Evolutionary conservation across 2,888 invertebrate species (phyloP).

Genomic region (Drosophila neutralis): DNA sequence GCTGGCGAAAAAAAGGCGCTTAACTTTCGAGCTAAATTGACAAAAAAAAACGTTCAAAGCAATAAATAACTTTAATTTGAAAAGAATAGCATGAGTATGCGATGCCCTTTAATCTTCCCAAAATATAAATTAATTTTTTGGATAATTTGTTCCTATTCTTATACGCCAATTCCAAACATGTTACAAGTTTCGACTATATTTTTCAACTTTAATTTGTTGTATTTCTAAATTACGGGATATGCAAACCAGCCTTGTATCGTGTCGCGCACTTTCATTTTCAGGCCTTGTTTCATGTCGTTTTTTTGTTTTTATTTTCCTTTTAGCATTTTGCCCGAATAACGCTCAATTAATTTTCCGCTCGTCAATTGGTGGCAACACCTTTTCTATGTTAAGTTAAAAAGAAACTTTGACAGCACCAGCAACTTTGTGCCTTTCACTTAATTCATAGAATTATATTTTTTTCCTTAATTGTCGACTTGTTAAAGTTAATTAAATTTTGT

Average conservation of each 20-base stretch:
- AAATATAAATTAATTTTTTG: not conserved
- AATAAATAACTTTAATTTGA: conserved; percentile 32
- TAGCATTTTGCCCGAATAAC: conserved; percentile 28
- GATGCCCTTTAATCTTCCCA: not conserved
- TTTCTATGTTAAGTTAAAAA: conserved; percentile 62
- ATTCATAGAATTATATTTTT: conserved; percentile 33
- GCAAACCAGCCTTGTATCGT: not conserved
- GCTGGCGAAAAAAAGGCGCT: conserved; percentile 11
- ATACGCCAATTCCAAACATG: not conserved
- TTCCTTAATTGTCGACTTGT: conserved; percentile 10
- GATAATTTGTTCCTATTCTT: not conserved
- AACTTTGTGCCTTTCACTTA: conserved; percentile 50
- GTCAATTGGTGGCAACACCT: conserved; percentile 67
- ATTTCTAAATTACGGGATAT: not conserved
- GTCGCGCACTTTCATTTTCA: not conserved
- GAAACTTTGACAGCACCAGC: conserved; percentile 48
- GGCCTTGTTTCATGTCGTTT: not conserved
- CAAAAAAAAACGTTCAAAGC: conserved; percentile 41
- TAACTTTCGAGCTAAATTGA: conserved; percentile 26
- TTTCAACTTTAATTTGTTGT: not conserved
- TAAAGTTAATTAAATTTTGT: conserved; percentile 56
- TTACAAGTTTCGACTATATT: not conserved
- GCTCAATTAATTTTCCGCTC: conserved; percentile 62
- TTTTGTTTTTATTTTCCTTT: not conserved
- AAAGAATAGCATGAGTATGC: not conserved